phyloP scores from a whole-genome alignment of 2,113 vertebrate species.

The Aegotheles bennettii region DNA sequence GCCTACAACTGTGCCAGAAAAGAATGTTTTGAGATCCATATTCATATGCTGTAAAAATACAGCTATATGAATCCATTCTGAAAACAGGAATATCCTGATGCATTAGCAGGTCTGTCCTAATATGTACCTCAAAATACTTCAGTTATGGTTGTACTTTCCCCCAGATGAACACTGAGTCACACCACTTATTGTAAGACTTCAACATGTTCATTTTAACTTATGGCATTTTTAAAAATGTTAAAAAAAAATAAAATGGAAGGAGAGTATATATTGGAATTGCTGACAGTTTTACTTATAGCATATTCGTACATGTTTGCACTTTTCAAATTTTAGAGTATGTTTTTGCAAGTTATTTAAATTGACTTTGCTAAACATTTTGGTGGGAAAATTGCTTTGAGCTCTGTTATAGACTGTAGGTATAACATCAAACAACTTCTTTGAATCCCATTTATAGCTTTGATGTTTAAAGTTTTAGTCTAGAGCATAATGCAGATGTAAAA shows the following conservation, averaged over 20 bases:
- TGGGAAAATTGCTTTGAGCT: conserved; percentile 50
- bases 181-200: not conserved
- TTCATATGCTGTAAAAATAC: not conserved
- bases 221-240: not conserved
- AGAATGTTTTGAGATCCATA: not conserved
- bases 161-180: not conserved
- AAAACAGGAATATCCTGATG: not conserved
- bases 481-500: conserved; percentile 51
- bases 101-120: not conserved
- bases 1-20: not conserved
- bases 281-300: conserved; percentile 19
- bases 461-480: conserved; percentile 61
- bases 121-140: not conserved
- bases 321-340: conserved; percentile 41
- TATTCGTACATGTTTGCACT: conserved; percentile 53
- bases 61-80: not conserved
- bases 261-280: conserved; percentile 1
- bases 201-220: not conserved
- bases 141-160: not conserved
- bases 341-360: conserved; percentile 59
- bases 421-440: conserved; percentile 65
- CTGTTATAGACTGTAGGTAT: conserved; percentile 32
- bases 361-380: conserved; percentile 56
- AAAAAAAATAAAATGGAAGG: no score
- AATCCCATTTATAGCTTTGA: conserved; percentile 61